These are phyloP conservation scores for Drosophila merina DNA, from an alignment of 2,888 invertebrate genomes.

Conservation along the genomic window DNA sequence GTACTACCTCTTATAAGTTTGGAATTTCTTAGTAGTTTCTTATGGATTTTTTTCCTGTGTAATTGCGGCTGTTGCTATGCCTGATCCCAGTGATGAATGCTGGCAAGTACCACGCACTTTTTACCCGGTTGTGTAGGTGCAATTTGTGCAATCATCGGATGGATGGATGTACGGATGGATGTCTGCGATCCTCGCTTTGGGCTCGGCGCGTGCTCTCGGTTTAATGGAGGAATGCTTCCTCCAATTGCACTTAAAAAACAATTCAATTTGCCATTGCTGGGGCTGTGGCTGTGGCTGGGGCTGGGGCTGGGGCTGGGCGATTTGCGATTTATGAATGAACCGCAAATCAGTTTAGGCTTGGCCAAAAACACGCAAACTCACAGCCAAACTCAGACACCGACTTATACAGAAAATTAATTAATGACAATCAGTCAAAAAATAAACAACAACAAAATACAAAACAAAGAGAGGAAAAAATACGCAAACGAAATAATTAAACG, in stretches of 20 bases:
- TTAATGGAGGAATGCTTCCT: slow-evolving; percentile 74
- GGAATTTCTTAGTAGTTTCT: slow-evolving; percentile 15
- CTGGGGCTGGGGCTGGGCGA: slow-evolving; percentile 9
- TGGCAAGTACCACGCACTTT: slow-evolving; percentile 77
- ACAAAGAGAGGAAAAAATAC: slow-evolving; percentile 54
- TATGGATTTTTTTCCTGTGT: slow-evolving; percentile 24
- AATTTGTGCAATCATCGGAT: slow-evolving; percentile 77
- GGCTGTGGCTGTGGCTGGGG: background rate
- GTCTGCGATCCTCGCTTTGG: slow-evolving; percentile 41
- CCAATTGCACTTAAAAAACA: slow-evolving; percentile 74
- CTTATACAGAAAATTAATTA: slow-evolving; percentile 76
- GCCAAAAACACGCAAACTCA: slow-evolving; percentile 33
- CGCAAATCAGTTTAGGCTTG: slow-evolving; percentile 47
- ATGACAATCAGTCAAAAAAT: slow-evolving; percentile 78
- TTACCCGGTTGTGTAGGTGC: slow-evolving; percentile 70
- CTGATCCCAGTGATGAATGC: slow-evolving; percentile 77
- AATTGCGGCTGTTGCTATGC: slow-evolving; percentile 13
- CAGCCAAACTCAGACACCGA: slow-evolving; percentile 13
- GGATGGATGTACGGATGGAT: slow-evolving; percentile 32
- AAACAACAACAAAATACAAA: slow-evolving; percentile 19
- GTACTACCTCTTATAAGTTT: too few species aligned
- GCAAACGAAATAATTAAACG: slow-evolving; percentile 80
- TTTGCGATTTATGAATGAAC: slow-evolving; percentile 72
- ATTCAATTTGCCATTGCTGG: slow-evolving; percentile 71
- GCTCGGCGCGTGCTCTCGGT: slow-evolving; percentile 70